Base-by-base conservation (phyloP, 2,797 vertebrate species). In the Sparus aurata region DNA sequence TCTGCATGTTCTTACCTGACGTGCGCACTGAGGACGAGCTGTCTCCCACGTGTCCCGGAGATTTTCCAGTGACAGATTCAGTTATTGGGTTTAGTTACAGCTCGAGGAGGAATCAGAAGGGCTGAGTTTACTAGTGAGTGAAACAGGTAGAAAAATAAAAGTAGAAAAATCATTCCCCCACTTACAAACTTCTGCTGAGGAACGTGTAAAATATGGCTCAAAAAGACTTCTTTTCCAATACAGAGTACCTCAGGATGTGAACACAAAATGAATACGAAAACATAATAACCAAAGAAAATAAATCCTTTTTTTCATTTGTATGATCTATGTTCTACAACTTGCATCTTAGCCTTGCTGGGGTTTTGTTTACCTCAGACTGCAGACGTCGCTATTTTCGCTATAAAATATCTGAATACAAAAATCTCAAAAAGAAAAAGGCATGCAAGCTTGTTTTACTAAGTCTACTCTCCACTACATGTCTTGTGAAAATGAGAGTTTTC, bases 1-100 rank as follows among this genome's bases (percentile, higher is more conserved):
- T 87, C 81, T 54, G 55, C 84, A 84, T 86, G 63, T 69, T 57
- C 50, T 79, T 57, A 58, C 77, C 58, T 59, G 64, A 54, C 72
- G 22, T 49, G 79, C 80, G 57, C 66, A 2, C 54, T 69, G 82
- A 87, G 38, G 63, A 61, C 30, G 10, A 45, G 62, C 66, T 16
- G 79, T 85, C 82, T 73, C 57, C 58, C 0, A 6, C 5, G 50
- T 58, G 30, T 34, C 52, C 58, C 16, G 16, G 66, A 61, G 58
- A 62, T 43, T 38, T 62, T 59, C 50, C 70, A 52, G 50, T 78
- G 75, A 76, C 72, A 76, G 3, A 2, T 38, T 60, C 52, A 1
- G 10, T 46, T 70, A 27, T 80, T 25, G 46, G 55, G 16, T 77
- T 73, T 46, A 13, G 77, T 69, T 59, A 55, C 47, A 60, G 54